Conservation (phyloP, 2,888 invertebrate genomes). For the Heteromyza rotundicornis region DNA sequence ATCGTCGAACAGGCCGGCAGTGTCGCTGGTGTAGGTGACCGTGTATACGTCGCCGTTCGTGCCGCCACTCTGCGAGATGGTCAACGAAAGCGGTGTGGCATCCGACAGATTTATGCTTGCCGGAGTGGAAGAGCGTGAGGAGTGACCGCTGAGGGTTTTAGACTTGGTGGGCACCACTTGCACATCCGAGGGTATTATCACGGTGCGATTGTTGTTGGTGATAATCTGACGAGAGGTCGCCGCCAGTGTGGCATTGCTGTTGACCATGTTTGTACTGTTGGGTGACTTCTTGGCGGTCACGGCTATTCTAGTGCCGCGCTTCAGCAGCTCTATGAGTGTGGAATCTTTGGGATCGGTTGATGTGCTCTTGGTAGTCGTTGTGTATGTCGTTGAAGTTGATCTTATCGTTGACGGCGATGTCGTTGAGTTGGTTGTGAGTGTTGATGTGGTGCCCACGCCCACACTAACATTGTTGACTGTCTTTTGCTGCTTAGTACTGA, state of each 20-base stretch:
- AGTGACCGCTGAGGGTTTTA: slow-evolving; percentile 37
- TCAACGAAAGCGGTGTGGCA: slow-evolving; percentile 58
- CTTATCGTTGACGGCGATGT: slow-evolving; percentile 41
- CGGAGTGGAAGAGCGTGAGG: slow-evolving; percentile 31
- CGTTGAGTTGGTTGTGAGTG: slow-evolving; percentile 48
- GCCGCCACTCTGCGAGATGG: slow-evolving; percentile 55
- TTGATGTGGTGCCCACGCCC: slow-evolving; percentile 49
- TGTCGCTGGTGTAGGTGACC: slow-evolving; percentile 67
- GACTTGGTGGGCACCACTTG: slow-evolving; percentile 52
- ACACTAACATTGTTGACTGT: slow-evolving; percentile 46
- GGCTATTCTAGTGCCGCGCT: slow-evolving; percentile 72
- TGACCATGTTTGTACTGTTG: slow-evolving; percentile 50
- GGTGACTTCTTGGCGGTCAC: slow-evolving; percentile 70
- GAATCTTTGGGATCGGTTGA: slow-evolving; percentile 70
- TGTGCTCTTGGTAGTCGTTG: slow-evolving; percentile 57
- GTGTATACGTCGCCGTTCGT: slow-evolving; percentile 68
- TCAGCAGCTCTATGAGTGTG: slow-evolving; percentile 78
- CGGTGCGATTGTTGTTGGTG: slow-evolving; percentile 60
- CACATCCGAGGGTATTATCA: slow-evolving; percentile 58
- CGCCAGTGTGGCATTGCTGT: slow-evolving; percentile 6
- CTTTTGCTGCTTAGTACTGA: slow-evolving; percentile 50
- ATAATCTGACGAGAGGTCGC: slow-evolving; percentile 64
- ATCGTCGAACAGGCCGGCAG: slow-evolving; percentile 67
- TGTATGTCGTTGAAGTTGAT: slow-evolving; percentile 35
- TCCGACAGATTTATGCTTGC: slow-evolving; percentile 50